Percentiles rank a stretch among this genome's conserved stretches.
phyloP scores from a whole-genome alignment of 2,888 invertebrate genomes.

The Lasioglossum marginatum region DNA sequence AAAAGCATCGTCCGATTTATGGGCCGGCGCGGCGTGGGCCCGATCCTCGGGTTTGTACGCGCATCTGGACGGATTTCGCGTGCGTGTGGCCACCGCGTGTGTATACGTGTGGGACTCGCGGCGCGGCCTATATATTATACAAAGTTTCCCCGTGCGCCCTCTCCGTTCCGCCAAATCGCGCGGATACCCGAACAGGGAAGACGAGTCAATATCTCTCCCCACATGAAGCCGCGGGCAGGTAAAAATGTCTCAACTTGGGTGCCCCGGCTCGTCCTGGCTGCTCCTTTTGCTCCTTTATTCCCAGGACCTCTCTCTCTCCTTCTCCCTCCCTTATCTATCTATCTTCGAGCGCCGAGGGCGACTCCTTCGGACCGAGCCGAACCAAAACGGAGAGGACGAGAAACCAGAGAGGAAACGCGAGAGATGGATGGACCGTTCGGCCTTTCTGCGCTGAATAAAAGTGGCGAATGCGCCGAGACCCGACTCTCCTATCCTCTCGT shows the following conservation, averaged over 20 bases:
- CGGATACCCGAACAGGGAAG: slow-evolving; percentile 68
- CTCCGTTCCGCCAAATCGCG: slow-evolving; percentile 41
- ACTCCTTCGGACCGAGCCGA: slow-evolving; percentile 48
- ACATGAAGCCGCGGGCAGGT: slow-evolving; percentile 75
- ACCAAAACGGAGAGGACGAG: not conserved
- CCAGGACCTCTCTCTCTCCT: slow-evolving; percentile 34
- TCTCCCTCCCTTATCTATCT: slow-evolving; percentile 61
- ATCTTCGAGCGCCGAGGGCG: slow-evolving; percentile 63
- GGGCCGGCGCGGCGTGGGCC: slow-evolving; percentile 29
- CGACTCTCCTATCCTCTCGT: slow-evolving; percentile 35
- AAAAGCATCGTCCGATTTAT: slow-evolving; percentile 55
- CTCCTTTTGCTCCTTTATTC: slow-evolving; percentile 64
- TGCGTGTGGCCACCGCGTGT: slow-evolving; percentile 39
- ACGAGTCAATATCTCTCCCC: slow-evolving; percentile 77
- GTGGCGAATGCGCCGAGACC: slow-evolving; percentile 57
- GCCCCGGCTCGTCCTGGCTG: slow-evolving; percentile 67
- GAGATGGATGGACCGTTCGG: slow-evolving; percentile 56
- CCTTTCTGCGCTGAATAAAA: slow-evolving; percentile 55
- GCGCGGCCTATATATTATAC: slow-evolving; percentile 76
- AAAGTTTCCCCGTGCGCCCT: slow-evolving; percentile 62
- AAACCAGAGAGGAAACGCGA: slow-evolving; percentile 33
- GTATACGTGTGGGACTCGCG: slow-evolving; percentile 28
- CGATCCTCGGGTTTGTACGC: slow-evolving; percentile 41
- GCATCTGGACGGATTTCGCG: slow-evolving; percentile 57
- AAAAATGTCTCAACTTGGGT: slow-evolving; percentile 82